Conservation (phyloP, 1,140 invertebrate species). For the Rhopalosiphum maidis region DNA sequence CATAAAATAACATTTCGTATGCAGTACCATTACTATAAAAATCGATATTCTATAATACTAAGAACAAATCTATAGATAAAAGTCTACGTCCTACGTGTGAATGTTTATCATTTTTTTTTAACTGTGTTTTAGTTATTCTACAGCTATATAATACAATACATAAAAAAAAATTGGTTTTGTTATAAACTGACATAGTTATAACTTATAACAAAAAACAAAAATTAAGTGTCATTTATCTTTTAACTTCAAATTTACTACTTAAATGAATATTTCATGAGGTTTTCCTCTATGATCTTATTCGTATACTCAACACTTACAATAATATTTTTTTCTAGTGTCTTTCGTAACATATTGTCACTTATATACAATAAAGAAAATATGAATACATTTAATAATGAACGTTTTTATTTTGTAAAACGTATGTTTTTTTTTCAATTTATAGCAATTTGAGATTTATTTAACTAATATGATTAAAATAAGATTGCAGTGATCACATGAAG, state of each 20-base stretch:
- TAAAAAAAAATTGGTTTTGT: constrained; percentile 40
- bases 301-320: background rate
- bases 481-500: background rate
- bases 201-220: background rate
- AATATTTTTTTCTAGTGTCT: background rate
- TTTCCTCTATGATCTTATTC: background rate
- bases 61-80: background rate
- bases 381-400: background rate
- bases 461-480: too few species aligned
- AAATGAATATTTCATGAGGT: constrained; percentile 44
- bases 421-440: too few species aligned
- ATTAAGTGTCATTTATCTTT: background rate
- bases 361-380: background rate
- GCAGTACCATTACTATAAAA: background rate
- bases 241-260: background rate
- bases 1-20: background rate
- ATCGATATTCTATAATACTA: constrained; percentile 21
- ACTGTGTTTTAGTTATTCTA: background rate
- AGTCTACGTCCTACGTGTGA: background rate
- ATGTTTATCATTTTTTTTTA: background rate
- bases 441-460: too few species aligned
- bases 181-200: background rate
- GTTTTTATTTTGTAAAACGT: background rate
- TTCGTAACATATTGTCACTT: background rate
- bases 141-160: background rate